Conservation (phyloP, 2,888 invertebrate species). For the Latheticus oryzae region DNA sequence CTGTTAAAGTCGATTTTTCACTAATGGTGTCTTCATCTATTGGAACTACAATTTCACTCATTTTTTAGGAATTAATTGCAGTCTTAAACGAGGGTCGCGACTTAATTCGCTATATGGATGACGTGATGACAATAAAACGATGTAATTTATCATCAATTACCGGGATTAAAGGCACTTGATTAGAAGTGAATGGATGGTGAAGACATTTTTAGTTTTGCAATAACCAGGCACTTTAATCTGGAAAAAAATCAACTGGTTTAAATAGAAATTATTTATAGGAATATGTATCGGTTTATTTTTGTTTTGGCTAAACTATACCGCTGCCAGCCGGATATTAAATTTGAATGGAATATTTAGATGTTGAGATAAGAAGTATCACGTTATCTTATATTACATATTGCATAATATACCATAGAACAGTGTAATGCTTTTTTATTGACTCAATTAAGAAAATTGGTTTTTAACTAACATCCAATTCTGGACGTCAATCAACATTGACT, state of each 20-base stretch:
- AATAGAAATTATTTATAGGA: constrained; percentile 22
- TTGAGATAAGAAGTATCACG: no score
- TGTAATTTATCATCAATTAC: constrained; percentile 28
- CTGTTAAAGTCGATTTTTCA: constrained; percentile 7
- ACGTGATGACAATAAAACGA: background rate
- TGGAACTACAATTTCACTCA: constrained; percentile 3
- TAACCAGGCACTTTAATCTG: background rate
- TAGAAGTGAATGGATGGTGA: background rate
- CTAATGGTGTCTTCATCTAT: constrained; percentile 8
- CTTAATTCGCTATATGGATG: constrained; percentile 63
- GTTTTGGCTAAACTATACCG: constrained; percentile 2
- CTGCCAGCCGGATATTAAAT: constrained; percentile 7
- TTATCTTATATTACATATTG: no score
- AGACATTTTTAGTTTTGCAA: background rate
- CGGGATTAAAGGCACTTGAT: constrained; percentile 2
- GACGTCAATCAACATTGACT: no score
- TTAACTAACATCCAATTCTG: no score
- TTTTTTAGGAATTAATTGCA: no score
- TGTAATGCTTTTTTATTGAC: no score
- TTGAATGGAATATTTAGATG: no score
- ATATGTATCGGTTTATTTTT: constrained; percentile 16
- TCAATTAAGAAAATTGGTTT: no score
- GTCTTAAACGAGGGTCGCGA: constrained; percentile 72
- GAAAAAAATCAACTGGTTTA: no score
- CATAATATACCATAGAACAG: no score